Evolutionary conservation across 2,888 invertebrate species (phyloP), one percentile per base, ranked within the genome.

Genomic region (Parnassius apollo): DNA sequence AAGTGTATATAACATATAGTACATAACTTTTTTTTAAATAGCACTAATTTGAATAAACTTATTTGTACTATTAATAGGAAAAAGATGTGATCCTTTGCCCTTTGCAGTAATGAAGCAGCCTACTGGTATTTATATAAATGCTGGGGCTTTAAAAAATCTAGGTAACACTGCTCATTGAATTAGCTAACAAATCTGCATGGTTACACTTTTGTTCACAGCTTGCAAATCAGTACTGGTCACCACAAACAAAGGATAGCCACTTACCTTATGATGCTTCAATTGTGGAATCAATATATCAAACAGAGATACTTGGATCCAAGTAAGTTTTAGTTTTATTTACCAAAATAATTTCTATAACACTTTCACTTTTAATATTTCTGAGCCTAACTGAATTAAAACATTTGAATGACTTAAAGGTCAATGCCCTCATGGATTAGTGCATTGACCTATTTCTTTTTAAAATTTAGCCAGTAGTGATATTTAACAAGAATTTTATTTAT

Each of bases 141-240:
- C 61, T 58, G 55, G 54, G 55, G 52, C 65, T 61, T 66, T 57
- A 64, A 54, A 86, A 55, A 91, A 91, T 91, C 91, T 87, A 86
- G 85, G 75, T 75, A 82, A 83, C 85, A 78, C 66, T 80, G 86
- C 86, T 76, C 82, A 87, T 82, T 85, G 88, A 91, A 82, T 88
- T 88, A 61, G 53, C 55, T 63, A 65, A 67, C 50, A 84, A 86
- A 82, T 84, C 85, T 81, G 83, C 78, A 83, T 90, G 89, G 89
- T 87, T 81, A 71, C 72, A 71, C 75, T 77, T 69, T 75, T 76
- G 58, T 76, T 78, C 74, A 61, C 89, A 98, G 98, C 93, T 98
- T 42, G 97, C 98, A 2, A 95, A 95, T 66, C 95, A 97, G 79
- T 98, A 97, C 82, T 99, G 99, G 99, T 96, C 98, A 0, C 97